phyloP scores from a whole-genome alignment of 2,113 vertebrate genomes.

The Xiphorhynchus elegans region DNA sequence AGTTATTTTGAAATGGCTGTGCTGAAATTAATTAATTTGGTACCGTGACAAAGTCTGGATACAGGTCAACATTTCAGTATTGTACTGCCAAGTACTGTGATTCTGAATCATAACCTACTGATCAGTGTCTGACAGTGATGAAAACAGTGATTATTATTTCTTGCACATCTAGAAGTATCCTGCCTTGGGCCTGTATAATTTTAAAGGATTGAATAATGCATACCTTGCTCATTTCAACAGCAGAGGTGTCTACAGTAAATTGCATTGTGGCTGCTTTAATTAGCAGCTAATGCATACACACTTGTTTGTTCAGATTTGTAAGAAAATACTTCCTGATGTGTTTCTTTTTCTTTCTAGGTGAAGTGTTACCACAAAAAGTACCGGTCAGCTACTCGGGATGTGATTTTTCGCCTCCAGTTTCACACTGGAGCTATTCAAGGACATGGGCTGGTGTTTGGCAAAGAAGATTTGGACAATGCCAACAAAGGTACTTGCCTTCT shows the following conservation, averaged over 20 bases:
- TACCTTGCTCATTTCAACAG: background rate
- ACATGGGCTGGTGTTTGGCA: constrained; percentile 83
- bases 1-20: background rate
- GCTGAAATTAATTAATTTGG: background rate
- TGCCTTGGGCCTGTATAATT: background rate
- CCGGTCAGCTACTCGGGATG: constrained; percentile 79
- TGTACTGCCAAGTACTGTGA: background rate
- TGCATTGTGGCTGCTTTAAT: background rate
- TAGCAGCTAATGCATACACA: background rate
- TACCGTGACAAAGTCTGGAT: background rate
- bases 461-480: constrained; percentile 90
- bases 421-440: constrained; percentile 92
- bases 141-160: background rate
- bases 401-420: constrained; percentile 92
- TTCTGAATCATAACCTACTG: background rate
- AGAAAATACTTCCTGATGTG: background rate
- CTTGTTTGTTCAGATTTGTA: background rate
- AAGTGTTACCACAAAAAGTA: constrained; percentile 93
- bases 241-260: background rate
- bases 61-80: background rate
- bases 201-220: background rate
- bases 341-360: constrained; percentile 71
- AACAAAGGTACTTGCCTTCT: constrained; percentile 79
- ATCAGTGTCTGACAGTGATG: background rate
- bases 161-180: background rate